Conservation (phyloP, 2,888 invertebrate species). For the Diaprepes abbreviatus region DNA sequence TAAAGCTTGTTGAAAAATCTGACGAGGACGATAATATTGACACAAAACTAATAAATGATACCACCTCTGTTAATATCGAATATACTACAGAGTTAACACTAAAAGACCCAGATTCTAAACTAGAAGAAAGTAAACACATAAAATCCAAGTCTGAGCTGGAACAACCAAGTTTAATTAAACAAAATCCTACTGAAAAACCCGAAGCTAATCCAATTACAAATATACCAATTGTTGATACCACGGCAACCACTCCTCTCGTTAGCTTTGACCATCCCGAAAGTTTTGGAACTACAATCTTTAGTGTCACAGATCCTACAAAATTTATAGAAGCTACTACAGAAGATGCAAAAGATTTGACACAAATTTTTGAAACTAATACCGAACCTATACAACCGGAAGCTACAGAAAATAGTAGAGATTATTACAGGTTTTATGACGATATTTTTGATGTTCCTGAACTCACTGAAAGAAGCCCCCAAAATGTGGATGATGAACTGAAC, state of each 20-base stretch:
- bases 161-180: conserved; percentile 10
- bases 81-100: neutral
- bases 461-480: neutral
- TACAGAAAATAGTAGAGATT: neutral
- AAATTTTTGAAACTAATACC: conserved; percentile 17
- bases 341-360: conserved; percentile 4
- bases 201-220: neutral
- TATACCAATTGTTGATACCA: conserved; percentile 41
- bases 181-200: conserved; percentile 1
- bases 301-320: conserved; percentile 15
- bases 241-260: conserved; percentile 46
- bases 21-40: neutral
- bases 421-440: conserved; percentile 33
- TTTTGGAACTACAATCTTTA: conserved; percentile 40
- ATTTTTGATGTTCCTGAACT: conserved; percentile 38
- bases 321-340: neutral
- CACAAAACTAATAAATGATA: neutral
- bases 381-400: neutral
- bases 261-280: conserved; percentile 39
- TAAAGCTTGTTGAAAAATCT: neutral
- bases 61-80: neutral
- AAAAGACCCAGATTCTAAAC: neutral
- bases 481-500: neutral
- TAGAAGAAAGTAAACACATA: neutral
- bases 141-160: conserved; percentile 18